Conservation (phyloP, 2,888 invertebrate genomes). For the Idaea aversata region DNA sequence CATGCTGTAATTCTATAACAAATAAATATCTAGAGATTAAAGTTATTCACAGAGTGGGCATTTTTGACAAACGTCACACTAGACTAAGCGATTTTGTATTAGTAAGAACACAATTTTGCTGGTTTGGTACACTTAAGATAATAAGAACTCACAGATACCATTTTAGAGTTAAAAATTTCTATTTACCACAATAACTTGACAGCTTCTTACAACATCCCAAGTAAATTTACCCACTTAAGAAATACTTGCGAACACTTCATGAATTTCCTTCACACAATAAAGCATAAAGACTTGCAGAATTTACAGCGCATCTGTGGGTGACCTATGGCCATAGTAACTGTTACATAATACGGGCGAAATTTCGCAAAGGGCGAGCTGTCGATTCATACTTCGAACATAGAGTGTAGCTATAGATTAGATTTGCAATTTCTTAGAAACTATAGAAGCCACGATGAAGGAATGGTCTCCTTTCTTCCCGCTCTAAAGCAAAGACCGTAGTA, state of each 20-base stretch:
- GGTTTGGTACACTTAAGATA: too few relatives aligned
- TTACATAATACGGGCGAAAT: slow-evolving; percentile 29
- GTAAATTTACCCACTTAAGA: neutral
- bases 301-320: slow-evolving; percentile 41
- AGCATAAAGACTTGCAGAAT: slow-evolving; percentile 30
- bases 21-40: too few relatives aligned
- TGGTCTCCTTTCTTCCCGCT: too few relatives aligned
- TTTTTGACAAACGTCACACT: too few relatives aligned
- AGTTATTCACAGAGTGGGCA: too few relatives aligned
- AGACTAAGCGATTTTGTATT: too few relatives aligned
- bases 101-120: too few relatives aligned
- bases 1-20: too few relatives aligned
- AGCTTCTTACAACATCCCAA: neutral
- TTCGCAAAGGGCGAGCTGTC: slow-evolving; percentile 43
- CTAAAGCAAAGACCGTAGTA: neutral
- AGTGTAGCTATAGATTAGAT: neutral
- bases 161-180: too few relatives aligned
- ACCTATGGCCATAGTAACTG: slow-evolving; percentile 39
- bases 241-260: neutral
- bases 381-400: neutral
- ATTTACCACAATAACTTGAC: too few relatives aligned
- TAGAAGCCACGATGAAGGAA: neutral
- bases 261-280: neutral
- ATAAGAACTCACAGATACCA: too few relatives aligned
- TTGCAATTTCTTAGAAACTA: slow-evolving; percentile 23